phyloP scores from a whole-genome alignment of 2,888 invertebrate genomes.

The Drosophila anomelani region DNA sequence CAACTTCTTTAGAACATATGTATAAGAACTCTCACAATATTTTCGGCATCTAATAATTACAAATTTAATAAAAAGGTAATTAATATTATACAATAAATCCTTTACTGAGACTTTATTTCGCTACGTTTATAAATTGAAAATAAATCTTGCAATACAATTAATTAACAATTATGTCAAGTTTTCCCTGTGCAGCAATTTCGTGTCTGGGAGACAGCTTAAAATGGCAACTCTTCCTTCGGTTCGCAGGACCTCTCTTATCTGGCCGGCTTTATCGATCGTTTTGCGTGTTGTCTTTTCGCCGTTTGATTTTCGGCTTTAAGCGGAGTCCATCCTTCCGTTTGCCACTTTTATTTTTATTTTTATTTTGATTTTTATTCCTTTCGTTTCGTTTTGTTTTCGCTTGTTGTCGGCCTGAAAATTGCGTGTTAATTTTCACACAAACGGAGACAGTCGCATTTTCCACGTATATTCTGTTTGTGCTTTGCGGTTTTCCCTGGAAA shows the following conservation, averaged over 20 bases:
- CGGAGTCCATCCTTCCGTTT: conserved; percentile 46
- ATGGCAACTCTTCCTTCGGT: conserved; percentile 24
- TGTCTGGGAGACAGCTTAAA: conserved; percentile 13
- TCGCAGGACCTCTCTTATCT: conserved; percentile 60
- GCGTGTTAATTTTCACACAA: conserved; percentile 80
- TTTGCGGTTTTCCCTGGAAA: conserved; percentile 56
- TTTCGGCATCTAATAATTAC: not conserved
- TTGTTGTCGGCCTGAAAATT: conserved; percentile 67
- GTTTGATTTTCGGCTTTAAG: conserved; percentile 76
- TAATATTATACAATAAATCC: not conserved
- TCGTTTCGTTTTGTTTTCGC: conserved; percentile 49
- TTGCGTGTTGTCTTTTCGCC: conserved; percentile 64
- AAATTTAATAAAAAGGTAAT: not conserved
- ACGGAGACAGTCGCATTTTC: conserved; percentile 52
- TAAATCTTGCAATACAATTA: not conserved
- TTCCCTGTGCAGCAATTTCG: conserved; percentile 12
- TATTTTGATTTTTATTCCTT: conserved; percentile 26
- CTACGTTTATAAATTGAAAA: not conserved
- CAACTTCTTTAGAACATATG: too few relatives aligned
- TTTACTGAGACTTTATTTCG: too few relatives aligned
- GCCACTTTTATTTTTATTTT: conserved; percentile 59
- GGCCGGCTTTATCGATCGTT: conserved; percentile 72
- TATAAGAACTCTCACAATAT: not conserved
- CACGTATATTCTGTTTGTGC: conserved; percentile 60
- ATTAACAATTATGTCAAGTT: conserved; percentile 1